A percentile compares a stretch with the other conserved stretches of the same genome.
Conservation (phyloP, 2,113 vertebrate genomes). For the Stegostoma tigrinum region DNA sequence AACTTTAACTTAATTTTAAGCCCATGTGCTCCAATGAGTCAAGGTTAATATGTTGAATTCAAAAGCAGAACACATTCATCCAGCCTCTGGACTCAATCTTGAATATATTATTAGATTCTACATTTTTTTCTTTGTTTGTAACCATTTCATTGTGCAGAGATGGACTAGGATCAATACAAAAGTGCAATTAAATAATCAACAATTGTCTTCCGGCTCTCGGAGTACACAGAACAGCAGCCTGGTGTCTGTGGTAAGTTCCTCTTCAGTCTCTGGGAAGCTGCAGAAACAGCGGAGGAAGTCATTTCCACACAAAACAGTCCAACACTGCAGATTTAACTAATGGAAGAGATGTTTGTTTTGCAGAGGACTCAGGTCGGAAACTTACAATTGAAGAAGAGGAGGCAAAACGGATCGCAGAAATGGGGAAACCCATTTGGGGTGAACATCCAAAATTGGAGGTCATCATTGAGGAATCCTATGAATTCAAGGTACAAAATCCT, state of each 20-base stretch:
- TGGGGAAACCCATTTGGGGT: conserved; percentile 90
- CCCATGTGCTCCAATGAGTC: neutral
- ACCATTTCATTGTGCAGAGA: too few relatives aligned
- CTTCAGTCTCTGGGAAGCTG: neutral
- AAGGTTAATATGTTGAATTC: neutral
- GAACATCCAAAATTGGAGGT: conserved; percentile 90
- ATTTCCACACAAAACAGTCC: neutral
- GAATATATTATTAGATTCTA: neutral
- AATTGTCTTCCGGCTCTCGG: neutral
- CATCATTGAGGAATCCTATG: conserved; percentile 96
- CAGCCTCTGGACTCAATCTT: neutral
- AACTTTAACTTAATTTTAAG: neutral
- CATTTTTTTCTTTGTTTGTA: neutral
- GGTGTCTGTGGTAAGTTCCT: neutral
- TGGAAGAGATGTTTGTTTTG: conserved; percentile 35
- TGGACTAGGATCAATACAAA: neutral
- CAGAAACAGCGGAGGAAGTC: too few relatives aligned
- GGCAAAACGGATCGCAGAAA: conserved; percentile 90
- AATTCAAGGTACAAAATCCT: conserved; percentile 82
- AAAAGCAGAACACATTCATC: neutral
- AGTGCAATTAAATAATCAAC: neutral
- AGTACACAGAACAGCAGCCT: neutral
- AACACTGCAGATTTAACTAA: neutral
- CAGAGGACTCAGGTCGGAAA: conserved; percentile 84
- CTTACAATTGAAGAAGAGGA: conserved; percentile 83